Percentiles rank a stretch among this genome's conserved stretches.
Conservation (phyloP, 2,888 invertebrate species). For the Luperina testacea region DNA sequence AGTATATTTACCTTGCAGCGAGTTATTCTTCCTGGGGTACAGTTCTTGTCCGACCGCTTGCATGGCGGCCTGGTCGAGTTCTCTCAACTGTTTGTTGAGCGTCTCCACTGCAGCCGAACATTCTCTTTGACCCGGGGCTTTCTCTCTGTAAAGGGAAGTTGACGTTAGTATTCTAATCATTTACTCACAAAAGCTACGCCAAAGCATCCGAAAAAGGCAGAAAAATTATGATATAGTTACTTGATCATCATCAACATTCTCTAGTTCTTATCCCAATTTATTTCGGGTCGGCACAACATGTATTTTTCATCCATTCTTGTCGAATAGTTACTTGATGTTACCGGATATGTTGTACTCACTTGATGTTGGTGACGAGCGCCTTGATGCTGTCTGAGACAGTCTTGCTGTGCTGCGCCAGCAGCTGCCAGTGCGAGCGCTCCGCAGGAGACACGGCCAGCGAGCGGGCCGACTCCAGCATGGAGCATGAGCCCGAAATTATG, state of each 20-base stretch:
- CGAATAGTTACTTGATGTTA: no score
- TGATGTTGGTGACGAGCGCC: conserved; percentile 96
- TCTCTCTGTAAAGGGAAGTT: conserved; percentile 91
- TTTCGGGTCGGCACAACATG: no score
- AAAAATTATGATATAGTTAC: no score
- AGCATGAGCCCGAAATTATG: conserved; percentile 85
- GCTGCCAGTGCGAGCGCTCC: conserved; percentile 98
- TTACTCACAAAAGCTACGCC: neutral
- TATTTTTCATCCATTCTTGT: no score
- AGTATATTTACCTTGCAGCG: conserved; percentile 89
- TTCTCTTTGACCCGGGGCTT: conserved; percentile 98
- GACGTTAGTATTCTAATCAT: neutral
- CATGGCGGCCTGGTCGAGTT: conserved; percentile 96
- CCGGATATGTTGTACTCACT: conserved; percentile 81
- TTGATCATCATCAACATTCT: no score
- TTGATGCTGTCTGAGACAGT: conserved; percentile 99
- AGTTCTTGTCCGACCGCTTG: conserved; percentile 96
- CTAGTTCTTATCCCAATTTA: no score
- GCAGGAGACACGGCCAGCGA: conserved; percentile 96
- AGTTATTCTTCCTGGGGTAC: conserved; percentile 92
- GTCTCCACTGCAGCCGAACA: conserved; percentile 96
- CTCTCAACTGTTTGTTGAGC: conserved; percentile 93
- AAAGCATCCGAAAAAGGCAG: no score
- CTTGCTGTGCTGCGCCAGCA: conserved; percentile 97
- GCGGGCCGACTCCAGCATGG: conserved; percentile 97